Conservation (phyloP, 1,140 invertebrate genomes). For the Drosophila guanche region DNA sequence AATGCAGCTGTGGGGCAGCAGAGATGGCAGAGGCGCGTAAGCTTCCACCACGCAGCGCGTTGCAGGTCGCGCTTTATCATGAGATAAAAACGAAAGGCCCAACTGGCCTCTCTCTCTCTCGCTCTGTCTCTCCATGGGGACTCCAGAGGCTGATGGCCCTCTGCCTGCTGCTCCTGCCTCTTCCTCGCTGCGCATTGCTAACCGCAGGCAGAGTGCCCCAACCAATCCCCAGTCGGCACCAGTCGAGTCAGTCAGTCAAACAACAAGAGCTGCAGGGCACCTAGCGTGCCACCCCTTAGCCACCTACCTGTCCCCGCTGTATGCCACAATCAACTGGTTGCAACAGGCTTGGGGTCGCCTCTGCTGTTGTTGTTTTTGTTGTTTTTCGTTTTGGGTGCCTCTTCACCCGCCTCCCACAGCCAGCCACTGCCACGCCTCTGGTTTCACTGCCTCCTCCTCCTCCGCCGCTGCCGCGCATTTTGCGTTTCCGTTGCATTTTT, state of each 20-base stretch:
- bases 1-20: constrained; percentile 37
- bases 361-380: constrained; percentile 26
- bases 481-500: constrained; percentile 69
- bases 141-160: constrained; percentile 15
- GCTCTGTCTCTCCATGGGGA: neutral
- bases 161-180: constrained; percentile 8
- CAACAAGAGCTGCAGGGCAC: constrained; percentile 63
- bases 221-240: neutral
- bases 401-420: neutral
- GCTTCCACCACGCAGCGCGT: constrained; percentile 66
- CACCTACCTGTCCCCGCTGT: constrained; percentile 18
- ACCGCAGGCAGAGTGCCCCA: constrained; percentile 57
- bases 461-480: constrained; percentile 27
- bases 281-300: constrained; percentile 10
- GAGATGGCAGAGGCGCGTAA: constrained; percentile 16
- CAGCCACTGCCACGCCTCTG: constrained; percentile 26
- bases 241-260: constrained; percentile 37
- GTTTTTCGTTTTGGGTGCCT: constrained; percentile 43
- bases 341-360: constrained; percentile 47
- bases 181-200: constrained; percentile 10
- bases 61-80: constrained; percentile 78
- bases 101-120: constrained; percentile 1
- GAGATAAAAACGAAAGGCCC: constrained; percentile 65
- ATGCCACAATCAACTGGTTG: constrained; percentile 76
- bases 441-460: no score